These are phyloP conservation scores for Chrysodeixis includens DNA, from an alignment of 2,888 invertebrate genomes.

Conservation along the genomic window DNA sequence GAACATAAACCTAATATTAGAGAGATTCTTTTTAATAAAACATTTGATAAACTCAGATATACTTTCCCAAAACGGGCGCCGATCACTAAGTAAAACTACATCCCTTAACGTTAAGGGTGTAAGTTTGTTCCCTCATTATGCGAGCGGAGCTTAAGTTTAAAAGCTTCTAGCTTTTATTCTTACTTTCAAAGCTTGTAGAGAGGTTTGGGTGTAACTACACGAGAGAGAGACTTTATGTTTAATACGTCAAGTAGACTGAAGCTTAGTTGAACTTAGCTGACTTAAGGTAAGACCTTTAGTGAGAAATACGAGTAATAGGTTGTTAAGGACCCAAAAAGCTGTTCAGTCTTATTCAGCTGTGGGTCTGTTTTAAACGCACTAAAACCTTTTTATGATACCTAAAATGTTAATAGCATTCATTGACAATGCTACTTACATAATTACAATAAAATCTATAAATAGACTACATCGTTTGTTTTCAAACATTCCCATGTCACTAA, in stretches of 20 bases:
- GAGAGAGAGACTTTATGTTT: background rate
- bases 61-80: background rate
- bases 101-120: conserved; percentile 23
- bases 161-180: conserved; percentile 8
- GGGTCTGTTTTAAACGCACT: no score
- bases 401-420: background rate
- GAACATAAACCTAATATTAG: no score
- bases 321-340: no score
- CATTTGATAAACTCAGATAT: background rate
- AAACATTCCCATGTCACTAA: background rate
- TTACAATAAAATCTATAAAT: background rate
- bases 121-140: conserved; percentile 8
- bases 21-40: background rate
- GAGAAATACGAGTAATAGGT: no score
- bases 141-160: background rate
- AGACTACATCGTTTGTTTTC: background rate
- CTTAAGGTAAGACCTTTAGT: no score
- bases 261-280: no score
- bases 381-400: no score
- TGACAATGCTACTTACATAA: background rate
- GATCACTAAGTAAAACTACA: conserved; percentile 14
- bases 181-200: background rate
- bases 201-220: background rate
- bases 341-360: no score
- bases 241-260: background rate